A percentile compares a stretch with the other conserved stretches of the same genome.
Conservation (phyloP, 1,140 invertebrate genomes). For the Thaumetopoea pityocampa region DNA sequence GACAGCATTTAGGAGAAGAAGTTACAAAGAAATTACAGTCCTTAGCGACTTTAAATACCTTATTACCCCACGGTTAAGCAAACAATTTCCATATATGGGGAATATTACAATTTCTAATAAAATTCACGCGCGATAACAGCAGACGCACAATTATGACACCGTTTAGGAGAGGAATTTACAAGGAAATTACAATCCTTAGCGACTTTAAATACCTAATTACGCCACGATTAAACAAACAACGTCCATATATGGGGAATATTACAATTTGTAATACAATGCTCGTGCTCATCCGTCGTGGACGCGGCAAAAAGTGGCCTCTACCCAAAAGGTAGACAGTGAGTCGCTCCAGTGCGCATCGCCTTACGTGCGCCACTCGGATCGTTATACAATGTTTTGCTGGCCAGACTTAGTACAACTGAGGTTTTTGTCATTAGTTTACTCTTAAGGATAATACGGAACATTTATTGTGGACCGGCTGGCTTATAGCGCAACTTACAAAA, state of each 20-base stretch:
- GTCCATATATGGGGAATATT: constrained; percentile 44
- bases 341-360: constrained; percentile 1
- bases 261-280: constrained; percentile 65
- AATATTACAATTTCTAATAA: constrained; percentile 1
- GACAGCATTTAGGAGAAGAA: no score
- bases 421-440: constrained; percentile 9
- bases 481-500: constrained; percentile 7
- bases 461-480: constrained; percentile 3
- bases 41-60: constrained; percentile 15
- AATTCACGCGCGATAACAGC: no score
- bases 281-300: constrained; percentile 14
- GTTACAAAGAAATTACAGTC: no score
- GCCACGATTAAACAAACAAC: constrained; percentile 15
- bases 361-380: constrained; percentile 2
- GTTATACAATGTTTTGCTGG: constrained; percentile 10
- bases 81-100: constrained; percentile 26
- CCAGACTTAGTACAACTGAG: constrained; percentile 6
- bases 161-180: no score
- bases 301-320: constrained; percentile 42
- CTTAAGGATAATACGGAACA: constrained; percentile 16
- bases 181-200: constrained; percentile 13
- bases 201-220: constrained; percentile 17
- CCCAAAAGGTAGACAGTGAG: constrained; percentile 29
- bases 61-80: constrained; percentile 13
- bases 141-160: no score